phyloP scores from a whole-genome alignment of 2,888 invertebrate species.

The Gandaritis pyraliata region DNA sequence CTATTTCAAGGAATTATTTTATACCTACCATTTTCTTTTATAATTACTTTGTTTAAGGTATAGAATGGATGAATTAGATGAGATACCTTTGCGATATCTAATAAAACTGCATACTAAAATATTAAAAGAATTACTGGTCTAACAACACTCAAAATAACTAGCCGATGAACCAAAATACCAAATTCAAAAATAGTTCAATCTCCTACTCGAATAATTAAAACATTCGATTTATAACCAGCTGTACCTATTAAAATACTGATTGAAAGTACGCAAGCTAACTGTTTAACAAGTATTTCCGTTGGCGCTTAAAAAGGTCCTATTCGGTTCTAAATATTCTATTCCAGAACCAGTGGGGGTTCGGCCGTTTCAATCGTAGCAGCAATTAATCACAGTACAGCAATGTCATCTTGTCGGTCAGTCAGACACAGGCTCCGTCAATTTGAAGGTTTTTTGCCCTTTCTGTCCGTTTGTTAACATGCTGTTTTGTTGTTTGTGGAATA shows the following conservation, averaged over 20 bases:
- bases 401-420: conserved; percentile 77
- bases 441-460: conserved; percentile 15
- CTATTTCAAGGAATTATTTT: too few relatives aligned
- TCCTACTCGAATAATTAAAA: conserved; percentile 16
- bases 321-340: conserved; percentile 75
- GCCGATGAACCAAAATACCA: conserved; percentile 17
- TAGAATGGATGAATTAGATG: too few relatives aligned
- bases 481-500: background rate
- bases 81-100: too few relatives aligned
- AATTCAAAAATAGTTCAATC: conserved; percentile 16
- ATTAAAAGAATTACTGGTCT: too few relatives aligned
- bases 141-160: too few relatives aligned
- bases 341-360: conserved; percentile 81
- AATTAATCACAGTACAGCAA: conserved; percentile 82
- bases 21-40: too few relatives aligned
- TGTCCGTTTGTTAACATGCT: background rate
- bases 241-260: conserved; percentile 30
- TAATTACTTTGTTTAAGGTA: too few relatives aligned
- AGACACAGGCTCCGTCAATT: conserved; percentile 39
- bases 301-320: conserved; percentile 75
- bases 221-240: conserved; percentile 21
- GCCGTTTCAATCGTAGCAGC: conserved; percentile 78
- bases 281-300: conserved; percentile 55
- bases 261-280: conserved; percentile 34
- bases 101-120: too few relatives aligned